These are phyloP conservation scores for Danionella cerebrum DNA, from an alignment of 2,113 vertebrate genomes.

Conservation along the genomic window DNA sequence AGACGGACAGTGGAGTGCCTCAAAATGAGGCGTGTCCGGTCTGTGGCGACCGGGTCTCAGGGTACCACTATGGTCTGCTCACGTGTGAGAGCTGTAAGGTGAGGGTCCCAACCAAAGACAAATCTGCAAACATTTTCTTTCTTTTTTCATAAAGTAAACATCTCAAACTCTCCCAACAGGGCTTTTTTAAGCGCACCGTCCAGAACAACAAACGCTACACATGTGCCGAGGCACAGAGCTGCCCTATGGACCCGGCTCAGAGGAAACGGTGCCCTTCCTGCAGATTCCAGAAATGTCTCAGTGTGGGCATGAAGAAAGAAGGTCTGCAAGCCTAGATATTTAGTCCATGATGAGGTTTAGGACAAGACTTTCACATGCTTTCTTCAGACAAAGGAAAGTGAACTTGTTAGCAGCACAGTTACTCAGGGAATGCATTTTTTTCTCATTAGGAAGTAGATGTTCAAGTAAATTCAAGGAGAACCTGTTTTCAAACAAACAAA, in stretches of 20 bases:
- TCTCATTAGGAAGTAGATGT: too few relatives aligned
- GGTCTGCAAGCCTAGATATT: constrained; percentile 52
- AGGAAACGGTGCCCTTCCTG: constrained; percentile 72
- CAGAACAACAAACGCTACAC: constrained; percentile 72
- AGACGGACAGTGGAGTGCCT: constrained; percentile 36
- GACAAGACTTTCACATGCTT: too few relatives aligned
- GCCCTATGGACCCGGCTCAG: constrained; percentile 66
- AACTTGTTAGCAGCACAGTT: too few relatives aligned
- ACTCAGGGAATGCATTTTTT: too few relatives aligned
- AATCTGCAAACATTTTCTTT: neutral
- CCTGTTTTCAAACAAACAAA: too few relatives aligned
- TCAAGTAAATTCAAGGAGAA: too few relatives aligned
- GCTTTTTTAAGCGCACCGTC: constrained; percentile 74
- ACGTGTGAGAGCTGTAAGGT: constrained; percentile 75
- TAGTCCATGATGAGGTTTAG: too few relatives aligned
- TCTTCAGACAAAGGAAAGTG: too few relatives aligned
- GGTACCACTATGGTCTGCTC: constrained; percentile 70
- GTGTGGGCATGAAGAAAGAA: constrained; percentile 72
- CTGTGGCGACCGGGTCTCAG: constrained; percentile 69
- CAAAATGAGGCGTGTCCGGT: constrained; percentile 57
- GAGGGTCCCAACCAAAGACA: neutral
- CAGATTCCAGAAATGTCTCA: constrained; percentile 72
- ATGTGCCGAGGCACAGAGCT: constrained; percentile 64
- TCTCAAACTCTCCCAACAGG: constrained; percentile 45
- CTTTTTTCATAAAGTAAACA: neutral